Percentiles rank a stretch among this genome's conserved stretches.
phyloP scores from a whole-genome alignment of 2,797 vertebrate species.

The Enteromius radiatus region DNA sequence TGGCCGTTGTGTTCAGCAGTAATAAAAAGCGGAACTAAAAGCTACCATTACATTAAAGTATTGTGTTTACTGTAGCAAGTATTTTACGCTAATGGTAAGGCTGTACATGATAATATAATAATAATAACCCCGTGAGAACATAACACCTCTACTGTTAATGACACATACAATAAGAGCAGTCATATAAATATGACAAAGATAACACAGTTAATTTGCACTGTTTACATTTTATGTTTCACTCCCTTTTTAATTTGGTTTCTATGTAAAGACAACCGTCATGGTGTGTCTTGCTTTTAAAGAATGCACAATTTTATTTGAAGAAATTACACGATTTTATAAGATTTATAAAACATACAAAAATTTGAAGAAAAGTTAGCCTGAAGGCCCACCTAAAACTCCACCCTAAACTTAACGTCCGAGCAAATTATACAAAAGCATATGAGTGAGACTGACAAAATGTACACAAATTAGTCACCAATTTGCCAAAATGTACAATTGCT shows the following conservation, averaged over 20 bases:
- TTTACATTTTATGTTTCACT: not conserved
- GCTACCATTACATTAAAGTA: not conserved
- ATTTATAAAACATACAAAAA: not conserved
- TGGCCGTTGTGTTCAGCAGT: not conserved
- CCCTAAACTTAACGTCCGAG: not conserved
- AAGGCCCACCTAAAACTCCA: not conserved
- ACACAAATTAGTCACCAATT: not conserved
- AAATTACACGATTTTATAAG: not conserved
- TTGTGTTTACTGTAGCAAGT: not conserved
- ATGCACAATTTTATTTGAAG: not conserved
- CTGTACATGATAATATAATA: not conserved
- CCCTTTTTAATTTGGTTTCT: not conserved
- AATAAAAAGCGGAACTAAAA: not conserved
- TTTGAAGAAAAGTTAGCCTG: not conserved
- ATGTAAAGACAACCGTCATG: not conserved
- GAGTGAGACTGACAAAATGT: not conserved
- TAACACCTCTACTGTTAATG: constrained; percentile 4
- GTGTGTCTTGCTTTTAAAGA: not conserved
- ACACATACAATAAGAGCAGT: not conserved
- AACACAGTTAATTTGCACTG: not conserved
- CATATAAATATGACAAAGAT: not conserved
- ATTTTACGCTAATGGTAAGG: not conserved
- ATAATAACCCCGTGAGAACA: not conserved
- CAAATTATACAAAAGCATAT: not conserved
- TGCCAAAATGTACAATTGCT: not conserved